phyloP scores from a whole-genome alignment of 30 jellyfish, hydroid and myxozoan species.

The Chrysaora quinquecirrha region DNA sequence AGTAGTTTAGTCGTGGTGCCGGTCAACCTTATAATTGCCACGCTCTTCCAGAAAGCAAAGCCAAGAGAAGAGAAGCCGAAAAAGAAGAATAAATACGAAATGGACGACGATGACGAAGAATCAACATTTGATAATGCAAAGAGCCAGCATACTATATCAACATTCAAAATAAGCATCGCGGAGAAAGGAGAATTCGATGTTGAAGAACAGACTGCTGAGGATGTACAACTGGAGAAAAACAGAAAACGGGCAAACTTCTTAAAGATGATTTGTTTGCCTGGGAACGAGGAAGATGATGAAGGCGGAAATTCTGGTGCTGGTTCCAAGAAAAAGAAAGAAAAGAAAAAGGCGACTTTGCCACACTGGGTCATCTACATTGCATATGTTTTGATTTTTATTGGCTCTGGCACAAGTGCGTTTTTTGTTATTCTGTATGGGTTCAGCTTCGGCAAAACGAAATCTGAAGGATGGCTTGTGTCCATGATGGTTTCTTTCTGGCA shows the following conservation, averaged over 20 bases:
- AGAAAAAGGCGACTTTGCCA: conserved; percentile 71
- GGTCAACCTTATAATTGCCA: conserved; percentile 76
- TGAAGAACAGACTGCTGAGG: conserved; percentile 26
- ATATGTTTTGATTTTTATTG: conserved; percentile 60
- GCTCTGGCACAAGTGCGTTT: conserved; percentile 79
- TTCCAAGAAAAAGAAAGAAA: conserved; percentile 55
- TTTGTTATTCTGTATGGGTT: conserved; percentile 88
- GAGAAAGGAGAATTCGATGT: conserved; percentile 17
- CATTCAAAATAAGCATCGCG: conserved; percentile 5
- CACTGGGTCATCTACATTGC: conserved; percentile 94
- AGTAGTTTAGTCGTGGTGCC: conserved; percentile 92
- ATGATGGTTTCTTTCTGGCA: conserved; percentile 92
- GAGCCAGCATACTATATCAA: neutral
- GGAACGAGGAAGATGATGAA: conserved; percentile 78
- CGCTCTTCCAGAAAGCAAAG: conserved; percentile 87
- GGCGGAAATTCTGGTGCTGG: conserved; percentile 54
- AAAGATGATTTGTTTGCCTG: conserved; percentile 82
- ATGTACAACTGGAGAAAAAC: conserved; percentile 19
- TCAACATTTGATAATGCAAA: conserved; percentile 1
- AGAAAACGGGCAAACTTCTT: conserved; percentile 68
- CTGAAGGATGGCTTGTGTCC: conserved; percentile 87
- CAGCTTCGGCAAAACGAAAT: conserved; percentile 83
- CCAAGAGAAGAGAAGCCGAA: conserved; percentile 68
- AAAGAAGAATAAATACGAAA: conserved; percentile 20
- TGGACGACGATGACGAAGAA: conserved; percentile 39